These are phyloP conservation scores for Chrysolina americana DNA, from an alignment of 2,888 invertebrate species.

Conservation along the genomic window DNA sequence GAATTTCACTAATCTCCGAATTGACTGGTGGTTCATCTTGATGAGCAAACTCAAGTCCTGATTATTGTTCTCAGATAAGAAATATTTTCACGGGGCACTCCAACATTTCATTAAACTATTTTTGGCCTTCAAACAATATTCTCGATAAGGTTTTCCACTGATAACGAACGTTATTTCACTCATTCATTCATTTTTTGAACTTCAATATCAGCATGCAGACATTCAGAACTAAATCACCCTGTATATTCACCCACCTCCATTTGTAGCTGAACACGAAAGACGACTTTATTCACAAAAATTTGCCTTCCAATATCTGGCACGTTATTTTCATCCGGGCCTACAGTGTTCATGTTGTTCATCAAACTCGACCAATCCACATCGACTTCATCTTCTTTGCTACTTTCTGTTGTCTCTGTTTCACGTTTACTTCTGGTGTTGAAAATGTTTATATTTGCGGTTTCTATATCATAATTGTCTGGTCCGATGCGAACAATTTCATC, in stretches of 20 bases:
- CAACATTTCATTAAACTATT: too few species aligned
- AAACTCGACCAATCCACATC: background rate
- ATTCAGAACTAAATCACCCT: background rate
- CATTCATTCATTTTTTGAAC: too few species aligned
- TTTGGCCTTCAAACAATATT: too few species aligned
- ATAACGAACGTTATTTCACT: too few species aligned
- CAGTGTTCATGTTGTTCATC: background rate
- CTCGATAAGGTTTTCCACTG: too few species aligned
- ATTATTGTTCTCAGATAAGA: too few species aligned
- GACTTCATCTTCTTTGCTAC: background rate
- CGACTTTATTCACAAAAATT: background rate
- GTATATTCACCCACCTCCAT: background rate
- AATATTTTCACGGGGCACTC: too few species aligned
- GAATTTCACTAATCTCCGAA: too few species aligned
- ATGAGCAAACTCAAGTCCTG: too few species aligned
- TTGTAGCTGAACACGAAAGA: background rate
- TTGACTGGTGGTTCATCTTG: too few species aligned
- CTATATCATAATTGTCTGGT: background rate
- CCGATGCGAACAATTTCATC: background rate
- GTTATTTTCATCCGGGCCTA: background rate
- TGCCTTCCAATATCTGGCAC: background rate
- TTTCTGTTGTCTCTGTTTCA: background rate
- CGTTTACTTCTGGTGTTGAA: background rate
- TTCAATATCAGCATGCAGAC: background rate
- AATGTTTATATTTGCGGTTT: background rate